Conservation (phyloP, 2,888 invertebrate genomes). For the Acanthopleura granulata region DNA sequence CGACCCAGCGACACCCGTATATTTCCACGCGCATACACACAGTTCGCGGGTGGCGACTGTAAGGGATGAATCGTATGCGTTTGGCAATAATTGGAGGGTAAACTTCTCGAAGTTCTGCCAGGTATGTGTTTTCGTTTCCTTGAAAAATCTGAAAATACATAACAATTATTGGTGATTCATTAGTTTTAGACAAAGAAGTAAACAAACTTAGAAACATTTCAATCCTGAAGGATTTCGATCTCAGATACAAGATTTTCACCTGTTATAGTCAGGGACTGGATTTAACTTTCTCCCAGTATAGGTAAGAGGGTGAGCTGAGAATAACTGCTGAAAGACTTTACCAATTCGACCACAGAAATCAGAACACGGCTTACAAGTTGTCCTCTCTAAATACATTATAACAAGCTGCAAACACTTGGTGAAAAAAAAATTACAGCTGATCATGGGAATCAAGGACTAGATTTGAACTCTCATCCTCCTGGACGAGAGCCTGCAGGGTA, state of each 20-base stretch:
- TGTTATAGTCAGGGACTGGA: not conserved
- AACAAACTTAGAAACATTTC: not conserved
- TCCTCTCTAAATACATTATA: too few relatives aligned
- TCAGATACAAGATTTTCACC: too few relatives aligned
- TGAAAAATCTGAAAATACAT: slow-evolving; percentile 78
- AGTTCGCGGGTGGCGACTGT: slow-evolving; percentile 84
- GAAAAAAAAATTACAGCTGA: too few relatives aligned
- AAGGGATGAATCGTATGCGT: slow-evolving; percentile 86
- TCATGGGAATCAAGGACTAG: too few relatives aligned
- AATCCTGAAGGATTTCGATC: not conserved
- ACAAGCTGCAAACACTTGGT: too few relatives aligned
- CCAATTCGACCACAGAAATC: not conserved
- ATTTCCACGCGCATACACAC: slow-evolving; percentile 93
- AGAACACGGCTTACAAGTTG: too few relatives aligned
- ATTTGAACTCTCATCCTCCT: too few relatives aligned
- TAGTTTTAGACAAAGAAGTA: not conserved
- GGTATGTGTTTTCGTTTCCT: slow-evolving; percentile 90
- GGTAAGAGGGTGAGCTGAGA: not conserved
- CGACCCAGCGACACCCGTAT: slow-evolving; percentile 88
- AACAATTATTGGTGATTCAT: not conserved
- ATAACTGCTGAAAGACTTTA: not conserved
- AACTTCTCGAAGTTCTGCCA: slow-evolving; percentile 80
- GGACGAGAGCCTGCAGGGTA: too few relatives aligned
- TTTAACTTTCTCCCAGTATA: too few relatives aligned
- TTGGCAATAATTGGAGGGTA: slow-evolving; percentile 89